Base-by-base conservation (phyloP, 1,140 invertebrate genomes). In the roundworm (Caenorhabditis elegans) region DNA sequence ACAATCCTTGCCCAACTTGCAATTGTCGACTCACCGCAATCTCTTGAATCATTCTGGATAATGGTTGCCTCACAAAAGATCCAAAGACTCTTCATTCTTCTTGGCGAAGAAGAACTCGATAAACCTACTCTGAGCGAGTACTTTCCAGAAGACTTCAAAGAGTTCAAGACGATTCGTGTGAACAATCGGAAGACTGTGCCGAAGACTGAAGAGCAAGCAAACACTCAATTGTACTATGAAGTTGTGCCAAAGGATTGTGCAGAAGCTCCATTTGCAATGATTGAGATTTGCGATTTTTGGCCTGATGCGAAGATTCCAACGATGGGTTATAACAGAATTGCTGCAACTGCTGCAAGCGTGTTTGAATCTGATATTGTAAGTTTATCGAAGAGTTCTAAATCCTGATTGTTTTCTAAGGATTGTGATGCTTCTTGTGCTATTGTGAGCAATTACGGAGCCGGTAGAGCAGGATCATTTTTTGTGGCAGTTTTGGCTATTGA, bases 241-340 rank as follows among this genome's bases (percentile, higher is more conserved):
- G 60, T 70, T 0, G 60, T 70, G 0, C 60, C 60, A 10, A 70
- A 70, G 34, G 60, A 70, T 39, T 70, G 60, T 70, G 60, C 60
- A 11, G 60, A 70, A 19, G 60, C 60, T 5, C 60, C 60, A n/a
- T 70, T 70, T 28, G 28, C 24, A 22, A 70, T 70, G 60, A 22
- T 70, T 39, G 60, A 70, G 60, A 70, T 70, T 43, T 70, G 60
- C n/a, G 60, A 70, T 43, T 70, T 70, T 39, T 70, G 60, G 60
- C 34, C 34, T 3, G 60, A 70, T 70, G 60, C 17, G 3, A 70
- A 43, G 34, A 43, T 70, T 70, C 60, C 60, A n/a, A 28, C n/a
- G 2, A 39, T 8, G 0, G n/a, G n/a, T 19, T 39, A 19, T 36
- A 34, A 3, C 2, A 39, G 60, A 31, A 70, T 70, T 39, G 60